These are phyloP conservation scores for Thereva unica DNA, from an alignment of 2,888 invertebrate species.

Conservation along the genomic window DNA sequence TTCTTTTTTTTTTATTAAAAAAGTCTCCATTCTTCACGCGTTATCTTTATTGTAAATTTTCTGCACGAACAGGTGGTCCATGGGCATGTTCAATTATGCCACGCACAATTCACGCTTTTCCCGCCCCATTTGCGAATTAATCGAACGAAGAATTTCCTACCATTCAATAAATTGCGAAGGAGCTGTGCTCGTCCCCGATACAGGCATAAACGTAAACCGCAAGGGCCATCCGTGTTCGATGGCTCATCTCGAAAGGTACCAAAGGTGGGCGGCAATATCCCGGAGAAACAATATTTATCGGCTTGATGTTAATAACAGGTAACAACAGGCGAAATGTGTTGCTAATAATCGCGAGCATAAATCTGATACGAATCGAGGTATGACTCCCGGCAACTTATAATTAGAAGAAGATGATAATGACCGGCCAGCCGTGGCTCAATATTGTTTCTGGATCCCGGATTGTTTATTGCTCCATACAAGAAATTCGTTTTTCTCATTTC, in stretches of 20 bases:
- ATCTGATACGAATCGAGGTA: constrained; percentile 24
- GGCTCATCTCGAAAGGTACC: neutral
- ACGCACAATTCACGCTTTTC: constrained; percentile 3
- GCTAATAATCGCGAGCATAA: constrained; percentile 32
- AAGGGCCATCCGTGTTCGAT: constrained; percentile 1
- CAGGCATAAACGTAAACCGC: neutral
- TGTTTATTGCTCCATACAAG: no score
- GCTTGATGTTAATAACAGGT: constrained; percentile 27
- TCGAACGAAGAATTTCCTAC: constrained; percentile 7
- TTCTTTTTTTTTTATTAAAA: no score
- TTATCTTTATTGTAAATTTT: no score
- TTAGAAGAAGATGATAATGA: constrained; percentile 11
- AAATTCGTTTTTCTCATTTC: no score
- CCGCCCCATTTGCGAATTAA: constrained; percentile 9
- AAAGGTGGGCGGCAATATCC: constrained; percentile 19
- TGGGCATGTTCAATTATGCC: constrained; percentile 22
- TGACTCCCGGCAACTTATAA: constrained; percentile 20
- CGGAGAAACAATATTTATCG: constrained; percentile 19
- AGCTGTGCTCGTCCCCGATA: neutral
- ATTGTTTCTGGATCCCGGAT: no score
- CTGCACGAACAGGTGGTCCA: constrained; percentile 13
- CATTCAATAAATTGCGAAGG: constrained; percentile 29
- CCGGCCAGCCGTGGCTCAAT: neutral
- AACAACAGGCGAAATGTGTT: constrained; percentile 26
- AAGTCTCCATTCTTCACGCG: no score